phyloP scores from a whole-genome alignment of 1,140 invertebrate species.

The Apocrypta bakeri region DNA sequence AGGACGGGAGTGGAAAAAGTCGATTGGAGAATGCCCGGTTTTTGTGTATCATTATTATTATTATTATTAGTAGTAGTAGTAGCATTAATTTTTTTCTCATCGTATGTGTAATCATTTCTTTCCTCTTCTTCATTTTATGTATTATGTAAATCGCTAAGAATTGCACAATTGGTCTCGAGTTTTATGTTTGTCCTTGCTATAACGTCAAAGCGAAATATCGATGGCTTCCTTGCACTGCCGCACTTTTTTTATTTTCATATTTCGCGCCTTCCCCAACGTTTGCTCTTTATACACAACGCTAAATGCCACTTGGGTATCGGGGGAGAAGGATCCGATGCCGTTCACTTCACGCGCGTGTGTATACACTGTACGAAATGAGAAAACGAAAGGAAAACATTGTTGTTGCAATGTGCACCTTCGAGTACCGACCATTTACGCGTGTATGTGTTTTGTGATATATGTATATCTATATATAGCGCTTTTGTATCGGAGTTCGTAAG shows the following conservation, averaged over 20 bases:
- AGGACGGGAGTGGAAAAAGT: conserved; percentile 47
- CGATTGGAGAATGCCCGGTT: conserved; percentile 56
- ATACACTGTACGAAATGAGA: background rate
- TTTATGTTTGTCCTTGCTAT: conserved; percentile 23
- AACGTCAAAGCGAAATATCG: conserved; percentile 3
- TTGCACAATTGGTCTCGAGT: conserved; percentile 67
- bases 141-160: conserved; percentile 59
- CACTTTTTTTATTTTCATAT: background rate
- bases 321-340: too few species aligned
- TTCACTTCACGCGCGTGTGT: background rate
- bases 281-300: background rate
- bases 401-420: background rate
- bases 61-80: too few species aligned
- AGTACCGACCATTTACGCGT: background rate
- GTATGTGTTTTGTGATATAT: background rate
- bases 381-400: background rate
- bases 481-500: background rate
- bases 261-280: background rate
- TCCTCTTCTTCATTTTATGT: background rate
- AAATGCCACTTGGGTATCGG: conserved; percentile 25
- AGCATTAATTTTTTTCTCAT: too few species aligned
- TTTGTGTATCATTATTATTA: background rate
- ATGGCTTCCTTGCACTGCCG: background rate
- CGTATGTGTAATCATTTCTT: background rate
- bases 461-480: background rate